Percentiles rank a stretch among this genome's conserved stretches.
These are phyloP conservation scores for Hozukius guyotensis DNA, from an alignment of 2,797 vertebrate species.

Conservation along the genomic window DNA sequence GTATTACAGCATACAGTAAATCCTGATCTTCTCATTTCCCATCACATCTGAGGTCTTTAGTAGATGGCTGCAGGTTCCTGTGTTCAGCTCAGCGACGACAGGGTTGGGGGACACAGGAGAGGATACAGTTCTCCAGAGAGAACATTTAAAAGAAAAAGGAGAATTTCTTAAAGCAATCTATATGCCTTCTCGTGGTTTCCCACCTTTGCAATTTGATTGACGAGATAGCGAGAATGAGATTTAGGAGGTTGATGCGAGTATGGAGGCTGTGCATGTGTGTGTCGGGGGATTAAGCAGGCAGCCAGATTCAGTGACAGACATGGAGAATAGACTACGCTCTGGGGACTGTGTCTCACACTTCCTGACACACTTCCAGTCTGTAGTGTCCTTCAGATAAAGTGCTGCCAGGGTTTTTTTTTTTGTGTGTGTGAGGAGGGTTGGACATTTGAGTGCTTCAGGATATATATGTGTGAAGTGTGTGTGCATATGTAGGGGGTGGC, in stretches of 20 bases:
- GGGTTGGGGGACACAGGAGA: not conserved
- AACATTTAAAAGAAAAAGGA: conserved; percentile 2
- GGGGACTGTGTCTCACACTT: conserved; percentile 77
- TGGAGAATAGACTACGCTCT: conserved; percentile 65
- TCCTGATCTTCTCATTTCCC: conserved; percentile 53
- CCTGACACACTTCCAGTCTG: conserved; percentile 73
- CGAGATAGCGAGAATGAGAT: conserved; percentile 35
- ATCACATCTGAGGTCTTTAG: conserved; percentile 38
- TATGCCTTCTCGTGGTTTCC: conserved; percentile 28
- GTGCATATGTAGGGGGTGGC: conserved; percentile 17
- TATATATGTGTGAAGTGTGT: conserved; percentile 40
- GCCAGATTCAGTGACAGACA: conserved; percentile 71
- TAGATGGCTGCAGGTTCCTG: conserved; percentile 44
- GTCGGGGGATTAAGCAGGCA: conserved; percentile 55
- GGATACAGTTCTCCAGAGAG: not conserved
- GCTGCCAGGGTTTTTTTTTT: conserved; percentile 44
- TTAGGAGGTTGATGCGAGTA: conserved; percentile 25
- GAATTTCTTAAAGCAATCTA: conserved; percentile 15
- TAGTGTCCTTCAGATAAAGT: conserved; percentile 75
- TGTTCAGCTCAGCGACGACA: conserved; percentile 12
- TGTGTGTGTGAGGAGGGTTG: conserved; percentile 36
- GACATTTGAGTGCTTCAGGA: conserved; percentile 52
- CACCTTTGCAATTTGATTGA: conserved; percentile 54
- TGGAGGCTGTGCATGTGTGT: conserved; percentile 4
- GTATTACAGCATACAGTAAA: conserved; percentile 49